A percentile compares a stretch with the other conserved stretches of the same genome.
These are phyloP conservation scores for Platalea minor DNA, from an alignment of 2,797 vertebrate species.

Conservation along the genomic window DNA sequence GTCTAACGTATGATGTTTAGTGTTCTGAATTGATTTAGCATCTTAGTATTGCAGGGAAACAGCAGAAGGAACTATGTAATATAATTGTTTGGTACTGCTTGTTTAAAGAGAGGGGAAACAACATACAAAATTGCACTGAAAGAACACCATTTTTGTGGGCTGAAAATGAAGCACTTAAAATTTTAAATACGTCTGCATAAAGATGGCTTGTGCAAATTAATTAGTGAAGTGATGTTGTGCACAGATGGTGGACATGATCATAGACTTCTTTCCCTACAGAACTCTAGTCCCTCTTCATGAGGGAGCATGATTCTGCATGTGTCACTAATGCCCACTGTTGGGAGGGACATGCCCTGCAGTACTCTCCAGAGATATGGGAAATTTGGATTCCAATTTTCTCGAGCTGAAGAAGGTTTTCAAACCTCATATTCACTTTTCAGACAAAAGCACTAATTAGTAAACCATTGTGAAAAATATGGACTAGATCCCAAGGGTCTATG, in stretches of 20 bases:
- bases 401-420: not conserved
- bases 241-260: not conserved
- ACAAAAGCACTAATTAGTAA: not conserved
- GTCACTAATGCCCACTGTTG: not conserved
- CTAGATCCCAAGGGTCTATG: not conserved
- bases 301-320: not conserved
- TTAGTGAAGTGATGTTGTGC: not conserved
- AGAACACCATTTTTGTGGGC: not conserved
- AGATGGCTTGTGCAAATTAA: not conserved
- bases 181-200: not conserved
- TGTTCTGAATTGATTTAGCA: not conserved
- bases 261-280: not conserved
- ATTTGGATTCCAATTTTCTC: not conserved
- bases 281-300: too few species aligned
- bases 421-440: not conserved
- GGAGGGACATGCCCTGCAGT: not conserved
- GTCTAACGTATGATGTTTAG: not conserved
- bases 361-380: not conserved
- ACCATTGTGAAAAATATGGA: not conserved
- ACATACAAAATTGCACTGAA: not conserved
- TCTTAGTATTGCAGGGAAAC: not conserved
- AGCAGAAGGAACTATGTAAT: too few species aligned
- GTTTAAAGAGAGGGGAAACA: not conserved
- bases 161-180: not conserved
- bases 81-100: not conserved